A percentile compares a stretch with the other conserved stretches of the same genome.
Conservation (phyloP, 2,888 invertebrate genomes). For the Scaptomyza flava region DNA sequence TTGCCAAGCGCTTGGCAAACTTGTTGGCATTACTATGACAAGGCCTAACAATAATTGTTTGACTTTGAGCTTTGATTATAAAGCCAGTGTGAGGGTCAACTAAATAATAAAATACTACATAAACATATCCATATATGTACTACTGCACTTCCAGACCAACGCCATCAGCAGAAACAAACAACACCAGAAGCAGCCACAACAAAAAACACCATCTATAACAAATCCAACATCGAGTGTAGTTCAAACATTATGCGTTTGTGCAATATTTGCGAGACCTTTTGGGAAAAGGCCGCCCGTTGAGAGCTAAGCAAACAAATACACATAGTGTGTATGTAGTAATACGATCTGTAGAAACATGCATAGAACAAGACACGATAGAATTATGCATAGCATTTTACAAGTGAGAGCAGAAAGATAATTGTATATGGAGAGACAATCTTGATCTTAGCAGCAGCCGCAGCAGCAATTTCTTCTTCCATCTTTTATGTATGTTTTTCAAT, state of each 20-base stretch:
- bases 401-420: conserved; percentile 12
- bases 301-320: conserved; percentile 65
- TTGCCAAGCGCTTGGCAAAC: conserved; percentile 20
- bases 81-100: conserved; percentile 67
- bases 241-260: conserved; percentile 68
- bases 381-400: conserved; percentile 43
- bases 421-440: background rate
- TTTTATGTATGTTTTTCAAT: conserved; percentile 40
- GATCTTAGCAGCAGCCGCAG: background rate
- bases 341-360: conserved; percentile 18
- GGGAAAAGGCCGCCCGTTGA: conserved; percentile 49
- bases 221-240: conserved; percentile 61
- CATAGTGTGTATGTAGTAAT: background rate
- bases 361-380: conserved; percentile 56
- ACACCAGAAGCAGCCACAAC: conserved; percentile 11
- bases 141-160: conserved; percentile 27
- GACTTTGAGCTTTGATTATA: conserved; percentile 76
- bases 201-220: conserved; percentile 19
- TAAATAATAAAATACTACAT: conserved; percentile 9
- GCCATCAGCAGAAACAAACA: conserved; percentile 15
- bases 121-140: background rate
- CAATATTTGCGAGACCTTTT: conserved; percentile 71
- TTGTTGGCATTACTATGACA: conserved; percentile 47
- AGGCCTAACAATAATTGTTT: conserved; percentile 59
- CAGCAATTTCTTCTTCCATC: conserved; percentile 25